Evolutionary conservation across 2,888 invertebrate species (phyloP), one percentile per base, ranked within the genome.

Genomic region (Stenodema calcarata): DNA sequence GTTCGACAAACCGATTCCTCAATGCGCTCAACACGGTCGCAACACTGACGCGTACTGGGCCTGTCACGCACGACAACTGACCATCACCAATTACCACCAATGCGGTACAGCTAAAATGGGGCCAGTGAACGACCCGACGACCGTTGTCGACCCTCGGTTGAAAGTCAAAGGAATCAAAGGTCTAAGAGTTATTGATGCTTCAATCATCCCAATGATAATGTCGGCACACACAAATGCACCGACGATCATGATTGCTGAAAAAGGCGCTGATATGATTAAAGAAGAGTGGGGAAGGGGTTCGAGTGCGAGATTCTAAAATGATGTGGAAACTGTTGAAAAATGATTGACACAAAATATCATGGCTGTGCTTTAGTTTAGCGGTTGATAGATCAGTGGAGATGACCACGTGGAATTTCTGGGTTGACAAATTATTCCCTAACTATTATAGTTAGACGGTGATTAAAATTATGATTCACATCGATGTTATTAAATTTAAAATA

Each of bases 161-260:
- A 91, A 92, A 89, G 94, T 95, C 6, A 92, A 93, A 87, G 94
- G 95, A 0, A 91, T 95, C 6, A 90, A 91, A 23, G 93, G 93
- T 85, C 90, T 95, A 35, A 91, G 95, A 87, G 94, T 95, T 0
- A 94, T 93, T 4, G 95, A 95, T 89, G 94, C 94, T 35, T 94
- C 95, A 87, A 92, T 95, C 27, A 94, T 95, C 90, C 95, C 95
- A 0, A 91, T 92, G 81, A 92, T 94, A 9, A 92, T 94, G 70
- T 93, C 93, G 11, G 93, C 94, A 0, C 95, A 95, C 90, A 94
- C 94, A 0, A 93, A 93, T 84, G 94, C 94, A 0, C 94, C 94
- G 3, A 93, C 94, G 0, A 93, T 95, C 62, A 95, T 95, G 95
- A 93, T 95, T 42, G 95, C 94, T 0, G 95, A 95, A 91, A 95